A percentile compares a stretch with the other conserved stretches of the same genome.
These are phyloP conservation scores for Microctenopoma steveboyesi DNA, from an alignment of 2,797 vertebrate genomes.

Conservation along the genomic window DNA sequence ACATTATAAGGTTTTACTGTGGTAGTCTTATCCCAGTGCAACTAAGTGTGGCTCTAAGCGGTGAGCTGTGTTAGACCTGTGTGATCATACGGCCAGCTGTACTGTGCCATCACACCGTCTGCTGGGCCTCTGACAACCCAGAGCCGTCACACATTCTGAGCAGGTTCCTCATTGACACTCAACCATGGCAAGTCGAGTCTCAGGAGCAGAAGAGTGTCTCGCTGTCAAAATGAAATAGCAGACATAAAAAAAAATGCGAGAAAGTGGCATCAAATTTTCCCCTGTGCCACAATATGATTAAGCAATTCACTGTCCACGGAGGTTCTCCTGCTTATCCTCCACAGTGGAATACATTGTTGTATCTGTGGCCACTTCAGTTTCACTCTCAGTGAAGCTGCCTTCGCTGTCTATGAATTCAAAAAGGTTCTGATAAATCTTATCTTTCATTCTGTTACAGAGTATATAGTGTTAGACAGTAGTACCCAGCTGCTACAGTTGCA, in stretches of 20 bases:
- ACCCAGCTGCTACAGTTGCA: background rate
- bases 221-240: constrained; percentile 40
- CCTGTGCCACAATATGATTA: constrained; percentile 41
- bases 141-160: constrained; percentile 57
- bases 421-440: constrained; percentile 34
- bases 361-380: constrained; percentile 38
- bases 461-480: constrained; percentile 10
- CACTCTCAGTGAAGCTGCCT: constrained; percentile 5
- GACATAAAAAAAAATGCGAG: background rate
- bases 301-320: constrained; percentile 29
- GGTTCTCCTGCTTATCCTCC: constrained; percentile 28
- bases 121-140: constrained; percentile 39
- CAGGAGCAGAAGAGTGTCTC: constrained; percentile 26
- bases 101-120: constrained; percentile 16
- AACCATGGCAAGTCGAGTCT: constrained; percentile 41
- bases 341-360: constrained; percentile 12
- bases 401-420: constrained; percentile 31
- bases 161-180: constrained; percentile 55
- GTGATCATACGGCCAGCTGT: constrained; percentile 40
- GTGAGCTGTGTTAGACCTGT: constrained; percentile 17
- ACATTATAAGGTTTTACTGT: constrained; percentile 78
- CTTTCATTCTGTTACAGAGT: constrained; percentile 28
- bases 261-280: constrained; percentile 34
- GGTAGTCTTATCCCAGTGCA: constrained; percentile 28
- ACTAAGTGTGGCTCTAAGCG: constrained; percentile 20